Evolutionary conservation across 2,888 invertebrate genomes (phyloP).

Genomic region (Horisme vitalbata): DNA sequence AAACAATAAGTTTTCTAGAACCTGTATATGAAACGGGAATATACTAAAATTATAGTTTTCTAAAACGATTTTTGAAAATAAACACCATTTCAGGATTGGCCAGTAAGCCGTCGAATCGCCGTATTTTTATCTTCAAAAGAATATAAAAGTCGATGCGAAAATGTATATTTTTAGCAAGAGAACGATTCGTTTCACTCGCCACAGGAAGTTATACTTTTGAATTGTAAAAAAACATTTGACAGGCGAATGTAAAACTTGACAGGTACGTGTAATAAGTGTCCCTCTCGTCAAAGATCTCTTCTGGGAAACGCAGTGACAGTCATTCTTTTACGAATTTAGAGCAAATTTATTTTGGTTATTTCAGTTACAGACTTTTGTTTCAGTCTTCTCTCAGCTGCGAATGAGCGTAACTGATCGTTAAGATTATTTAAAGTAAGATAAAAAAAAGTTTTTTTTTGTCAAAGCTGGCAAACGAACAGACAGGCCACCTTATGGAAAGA

Average conservation of each 20-base stretch:
- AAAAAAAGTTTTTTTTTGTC: too few species aligned
- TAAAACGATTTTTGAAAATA: too few species aligned
- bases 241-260: constrained; percentile 36
- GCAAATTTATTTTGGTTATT: constrained; percentile 31
- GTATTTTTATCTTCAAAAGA: constrained; percentile 10
- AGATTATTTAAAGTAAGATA: constrained; percentile 2
- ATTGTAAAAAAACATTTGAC: constrained; percentile 28
- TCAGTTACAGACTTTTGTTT: constrained; percentile 19
- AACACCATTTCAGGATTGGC: too few species aligned
- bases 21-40: too few species aligned
- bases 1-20: too few species aligned
- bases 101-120: too few species aligned
- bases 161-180: constrained; percentile 23
- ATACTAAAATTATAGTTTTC: too few species aligned
- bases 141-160: constrained; percentile 1
- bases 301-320: constrained; percentile 31
- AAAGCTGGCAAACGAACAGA: too few species aligned
- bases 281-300: constrained; percentile 35
- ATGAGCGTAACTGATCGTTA: constrained; percentile 12
- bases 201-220: constrained; percentile 25
- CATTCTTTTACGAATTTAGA: constrained; percentile 25
- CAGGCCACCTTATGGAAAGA: too few species aligned
- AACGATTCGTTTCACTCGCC: constrained; percentile 20
- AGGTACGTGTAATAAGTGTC: constrained; percentile 36
- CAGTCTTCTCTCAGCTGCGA: constrained; percentile 27